Evolutionary conservation across 1,140 invertebrate genomes (phyloP), one percentile per base, ranked within the genome.

Genomic region (Galleria mellonella): DNA sequence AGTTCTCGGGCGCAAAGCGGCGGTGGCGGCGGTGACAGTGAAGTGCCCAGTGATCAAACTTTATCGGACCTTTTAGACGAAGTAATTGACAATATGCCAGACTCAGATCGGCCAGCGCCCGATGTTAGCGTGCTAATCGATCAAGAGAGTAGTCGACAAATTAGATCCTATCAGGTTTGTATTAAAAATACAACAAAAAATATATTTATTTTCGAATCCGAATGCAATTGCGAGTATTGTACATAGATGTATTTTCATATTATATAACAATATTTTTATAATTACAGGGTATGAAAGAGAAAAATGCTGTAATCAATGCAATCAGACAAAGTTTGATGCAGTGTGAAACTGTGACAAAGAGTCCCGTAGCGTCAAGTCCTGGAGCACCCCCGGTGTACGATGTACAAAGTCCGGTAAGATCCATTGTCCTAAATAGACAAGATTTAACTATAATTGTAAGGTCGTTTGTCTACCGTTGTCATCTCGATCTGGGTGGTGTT

Each of bases 261-360:
- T n/a, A n/a, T n/a, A n/a, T n/a, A n/a, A n/a, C n/a, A n/a, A n/a
- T n/a, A n/a, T n/a, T n/a, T n/a, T n/a, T n/a, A 37, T 57, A 29
- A 17, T 77, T 72, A 36, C 55, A 88, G 71, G 87, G 87, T 29
- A 76, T 90, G 55, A 92, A 92, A 58, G 94, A 96, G 62, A 92
- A 92, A 71, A 90, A 93, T 81, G 96, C 94, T 10, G 62, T 72
- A 39, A 97, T 98, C 41, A 94, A 92, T 67, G 94, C 91, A 7
- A 98, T 98, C 66, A 94, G 96, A 64, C 92, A 95, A 73, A 94
- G 94, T 66, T 87, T 98, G 46, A 97, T 97, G 95, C 93, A 92
- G 60, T 92, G 89, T 60, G 93, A 91, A 65, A 85, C 84, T 72
- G 90, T 79, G 38, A 89, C 90, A 47, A 90, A 89, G 52, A 90